Percentiles rank a stretch among this genome's conserved stretches.
Conservation (phyloP, 1,140 invertebrate species). For the Procambarus clarkii region DNA sequence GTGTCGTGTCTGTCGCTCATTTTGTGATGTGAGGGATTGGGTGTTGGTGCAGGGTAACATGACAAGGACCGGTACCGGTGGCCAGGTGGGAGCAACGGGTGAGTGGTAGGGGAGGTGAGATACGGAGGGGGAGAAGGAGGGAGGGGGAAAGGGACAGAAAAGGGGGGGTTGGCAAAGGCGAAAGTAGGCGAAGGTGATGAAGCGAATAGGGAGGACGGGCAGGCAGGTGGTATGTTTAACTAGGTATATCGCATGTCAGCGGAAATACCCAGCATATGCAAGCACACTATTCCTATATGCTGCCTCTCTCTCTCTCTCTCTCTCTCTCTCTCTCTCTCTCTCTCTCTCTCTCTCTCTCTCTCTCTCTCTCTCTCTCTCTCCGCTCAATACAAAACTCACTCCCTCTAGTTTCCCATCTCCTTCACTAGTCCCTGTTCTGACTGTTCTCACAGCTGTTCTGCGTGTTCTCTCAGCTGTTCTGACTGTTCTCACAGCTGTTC, state of each 20-base stretch:
- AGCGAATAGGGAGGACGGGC: not conserved
- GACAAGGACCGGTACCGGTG: not conserved
- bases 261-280: conserved; percentile 26
- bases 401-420: conserved; percentile 1
- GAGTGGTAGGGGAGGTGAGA: not conserved
- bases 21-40: no score
- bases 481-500: no score
- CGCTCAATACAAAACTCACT: not conserved
- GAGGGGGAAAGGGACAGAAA: not conserved
- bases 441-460: no score
- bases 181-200: conserved; percentile 9
- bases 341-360: not conserved
- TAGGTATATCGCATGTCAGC: conserved; percentile 26
- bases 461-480: no score
- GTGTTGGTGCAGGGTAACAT: no score
- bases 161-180: not conserved
- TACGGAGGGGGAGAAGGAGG: not conserved
- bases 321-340: not conserved
- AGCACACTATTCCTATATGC: not conserved
- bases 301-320: not conserved
- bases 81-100: not conserved
- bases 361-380: not conserved
- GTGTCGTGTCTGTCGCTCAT: no score
- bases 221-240: conserved; percentile 23
- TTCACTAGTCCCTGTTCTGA: no score